phyloP scores from a whole-genome alignment of 2,113 vertebrate genomes.

The Chamaea fasciata region DNA sequence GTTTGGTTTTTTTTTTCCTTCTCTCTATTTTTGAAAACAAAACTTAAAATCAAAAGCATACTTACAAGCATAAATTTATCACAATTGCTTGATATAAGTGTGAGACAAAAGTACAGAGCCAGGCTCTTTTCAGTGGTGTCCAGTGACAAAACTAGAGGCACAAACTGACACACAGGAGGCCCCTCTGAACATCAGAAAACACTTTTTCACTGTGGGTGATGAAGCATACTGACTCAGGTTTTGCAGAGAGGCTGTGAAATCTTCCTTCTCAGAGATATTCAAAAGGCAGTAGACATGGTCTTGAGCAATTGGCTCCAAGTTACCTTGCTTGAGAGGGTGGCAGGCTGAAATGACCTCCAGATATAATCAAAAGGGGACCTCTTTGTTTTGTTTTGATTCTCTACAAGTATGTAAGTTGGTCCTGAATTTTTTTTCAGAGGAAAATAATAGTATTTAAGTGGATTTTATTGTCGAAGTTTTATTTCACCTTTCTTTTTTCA shows the following conservation, averaged over 20 bases:
- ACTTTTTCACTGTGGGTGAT: background rate
- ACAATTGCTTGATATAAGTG: background rate
- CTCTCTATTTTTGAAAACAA: background rate
- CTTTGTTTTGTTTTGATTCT: background rate
- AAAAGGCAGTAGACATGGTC: background rate
- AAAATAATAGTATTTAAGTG: background rate
- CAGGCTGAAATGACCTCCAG: background rate
- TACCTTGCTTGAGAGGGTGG: background rate
- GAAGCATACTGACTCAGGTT: background rate
- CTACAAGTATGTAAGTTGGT: background rate
- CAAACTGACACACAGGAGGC: background rate
- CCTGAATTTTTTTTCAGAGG: background rate
- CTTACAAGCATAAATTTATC: background rate
- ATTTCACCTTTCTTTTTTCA: background rate
- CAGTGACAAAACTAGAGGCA: background rate
- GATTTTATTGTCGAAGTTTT: background rate
- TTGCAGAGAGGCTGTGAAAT: background rate
- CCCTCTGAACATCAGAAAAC: background rate
- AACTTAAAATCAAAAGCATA: background rate
- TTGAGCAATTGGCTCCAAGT: fast-evolving
- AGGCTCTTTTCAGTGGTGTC: background rate
- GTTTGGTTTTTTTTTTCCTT: background rate
- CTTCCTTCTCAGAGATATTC: background rate
- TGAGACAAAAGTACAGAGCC: background rate
- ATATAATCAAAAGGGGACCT: background rate